phyloP scores from a whole-genome alignment of 2,797 vertebrate genomes.

The Coranthus polyacanthus region DNA sequence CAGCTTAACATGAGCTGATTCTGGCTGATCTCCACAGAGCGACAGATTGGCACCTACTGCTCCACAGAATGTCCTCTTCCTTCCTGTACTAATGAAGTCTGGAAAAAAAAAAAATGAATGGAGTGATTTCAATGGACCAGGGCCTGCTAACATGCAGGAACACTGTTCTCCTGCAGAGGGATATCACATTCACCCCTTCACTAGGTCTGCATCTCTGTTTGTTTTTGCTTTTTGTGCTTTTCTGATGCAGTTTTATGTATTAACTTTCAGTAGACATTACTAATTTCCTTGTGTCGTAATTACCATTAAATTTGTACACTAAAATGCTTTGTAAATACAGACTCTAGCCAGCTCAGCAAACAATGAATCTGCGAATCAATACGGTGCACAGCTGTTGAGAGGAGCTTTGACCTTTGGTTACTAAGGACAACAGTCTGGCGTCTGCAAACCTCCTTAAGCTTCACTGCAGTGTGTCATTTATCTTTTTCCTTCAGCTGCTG shows the following conservation, averaged over 20 bases:
- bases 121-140: conserved; percentile 50
- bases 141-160: conserved; percentile 43
- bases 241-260: not conserved
- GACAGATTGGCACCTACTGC: conserved; percentile 82
- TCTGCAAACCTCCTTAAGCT: conserved; percentile 49
- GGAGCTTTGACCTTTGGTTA: conserved; percentile 71
- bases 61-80: conserved; percentile 78
- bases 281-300: conserved; percentile 29
- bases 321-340: conserved; percentile 35
- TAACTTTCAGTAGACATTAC: not conserved
- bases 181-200: conserved; percentile 29
- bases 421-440: conserved; percentile 60
- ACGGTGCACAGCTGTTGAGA: conserved; percentile 50
- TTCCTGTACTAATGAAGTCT: conserved; percentile 75
- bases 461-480: conserved; percentile 38
- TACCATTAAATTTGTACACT: conserved; percentile 43
- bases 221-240: too few species aligned
- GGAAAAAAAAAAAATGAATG: conserved; percentile 67
- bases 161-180: conserved; percentile 34
- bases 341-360: conserved; percentile 29
- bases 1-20: conserved; percentile 62
- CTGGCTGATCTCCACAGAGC: conserved; percentile 77
- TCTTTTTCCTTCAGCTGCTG: conserved; percentile 42
- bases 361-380: conserved; percentile 62
- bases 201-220: conserved; percentile 4